Percentiles rank a stretch among this genome's conserved stretches.
Conservation (phyloP, 2,888 invertebrate genomes). For the Gymnoscelis rufifasciata region DNA sequence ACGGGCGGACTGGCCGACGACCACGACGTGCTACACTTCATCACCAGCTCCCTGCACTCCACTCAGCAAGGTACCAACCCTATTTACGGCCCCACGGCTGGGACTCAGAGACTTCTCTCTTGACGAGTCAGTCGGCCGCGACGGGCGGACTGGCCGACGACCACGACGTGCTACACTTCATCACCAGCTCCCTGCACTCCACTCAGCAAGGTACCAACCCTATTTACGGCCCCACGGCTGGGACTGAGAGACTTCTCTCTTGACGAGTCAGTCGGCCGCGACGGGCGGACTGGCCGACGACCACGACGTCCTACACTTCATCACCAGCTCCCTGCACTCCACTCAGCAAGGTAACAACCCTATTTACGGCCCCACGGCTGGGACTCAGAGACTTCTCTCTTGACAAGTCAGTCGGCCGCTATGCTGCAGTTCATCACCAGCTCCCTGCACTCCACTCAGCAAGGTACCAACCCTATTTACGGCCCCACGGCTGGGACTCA, state of each 20-base stretch:
- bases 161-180: slow-evolving; percentile 96
- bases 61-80: slow-evolving; percentile 48
- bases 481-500: too few species aligned
- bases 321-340: too few species aligned
- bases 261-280: too few species aligned
- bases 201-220: slow-evolving; percentile 48
- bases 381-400: background rate
- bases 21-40: slow-evolving; percentile 96
- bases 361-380: too few species aligned
- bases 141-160: slow-evolving; percentile 96
- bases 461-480: background rate
- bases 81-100: slow-evolving; percentile 87
- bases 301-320: too few species aligned
- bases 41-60: slow-evolving; percentile 88
- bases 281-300: too few species aligned
- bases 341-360: too few species aligned
- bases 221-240: too few species aligned
- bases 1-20: slow-evolving; percentile 96
- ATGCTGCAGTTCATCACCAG: too few species aligned
- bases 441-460: too few species aligned
- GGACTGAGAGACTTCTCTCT: background rate
- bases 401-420: too few species aligned
- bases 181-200: slow-evolving; percentile 88
- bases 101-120: slow-evolving; percentile 81
- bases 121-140: slow-evolving; percentile 96